Conservation (phyloP, 1,140 invertebrate genomes). For the Lepidurus couesii region DNA sequence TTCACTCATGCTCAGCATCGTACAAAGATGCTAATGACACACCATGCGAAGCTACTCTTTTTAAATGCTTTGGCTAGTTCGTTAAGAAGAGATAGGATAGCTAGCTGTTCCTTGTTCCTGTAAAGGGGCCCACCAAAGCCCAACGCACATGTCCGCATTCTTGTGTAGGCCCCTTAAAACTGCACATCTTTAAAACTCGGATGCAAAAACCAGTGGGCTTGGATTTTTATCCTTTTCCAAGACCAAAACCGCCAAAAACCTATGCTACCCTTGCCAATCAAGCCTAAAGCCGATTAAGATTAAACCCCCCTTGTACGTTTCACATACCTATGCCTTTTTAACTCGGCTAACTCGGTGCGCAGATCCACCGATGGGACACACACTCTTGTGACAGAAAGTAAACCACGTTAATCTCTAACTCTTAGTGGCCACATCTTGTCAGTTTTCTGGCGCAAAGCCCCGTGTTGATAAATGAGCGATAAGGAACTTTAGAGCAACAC, state of each 20-base stretch:
- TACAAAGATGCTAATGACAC: slow-evolving; percentile 15
- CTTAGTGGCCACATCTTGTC: neutral
- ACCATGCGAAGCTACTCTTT: neutral
- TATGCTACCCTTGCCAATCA: slow-evolving; percentile 2
- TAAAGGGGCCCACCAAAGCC: neutral
- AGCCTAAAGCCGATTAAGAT: slow-evolving; percentile 6
- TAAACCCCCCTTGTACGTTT: neutral
- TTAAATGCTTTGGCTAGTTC: slow-evolving; percentile 7
- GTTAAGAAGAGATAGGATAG: neutral
- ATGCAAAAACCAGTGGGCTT: neutral
- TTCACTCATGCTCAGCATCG: slow-evolving; percentile 18
- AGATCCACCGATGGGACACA: neutral
- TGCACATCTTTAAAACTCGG: neutral
- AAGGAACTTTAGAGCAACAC: neutral
- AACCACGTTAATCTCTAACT: neutral
- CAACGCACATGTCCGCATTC: neutral
- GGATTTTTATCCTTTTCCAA: neutral
- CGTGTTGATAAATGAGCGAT: neutral
- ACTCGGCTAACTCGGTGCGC: neutral
- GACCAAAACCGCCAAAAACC: too few relatives aligned
- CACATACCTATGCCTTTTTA: neutral
- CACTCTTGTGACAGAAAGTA: neutral
- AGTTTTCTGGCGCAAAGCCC: slow-evolving; percentile 13
- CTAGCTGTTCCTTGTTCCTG: neutral
- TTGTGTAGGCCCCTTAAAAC: neutral